These are phyloP conservation scores for Zeugodacus cucurbitae DNA, from an alignment of 1,140 invertebrate genomes.

Conservation along the genomic window DNA sequence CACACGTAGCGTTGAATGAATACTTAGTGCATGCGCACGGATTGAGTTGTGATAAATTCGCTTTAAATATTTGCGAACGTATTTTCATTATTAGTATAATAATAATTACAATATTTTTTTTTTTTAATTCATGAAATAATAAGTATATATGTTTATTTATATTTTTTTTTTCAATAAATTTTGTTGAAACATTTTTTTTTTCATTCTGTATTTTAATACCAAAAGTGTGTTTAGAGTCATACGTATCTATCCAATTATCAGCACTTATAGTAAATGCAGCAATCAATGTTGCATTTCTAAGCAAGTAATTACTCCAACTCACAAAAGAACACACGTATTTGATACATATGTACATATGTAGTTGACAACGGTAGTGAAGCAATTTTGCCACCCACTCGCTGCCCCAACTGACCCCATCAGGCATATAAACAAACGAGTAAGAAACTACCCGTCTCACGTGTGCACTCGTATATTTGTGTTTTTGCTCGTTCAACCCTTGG, in stretches of 20 bases:
- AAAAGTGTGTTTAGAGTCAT: not conserved
- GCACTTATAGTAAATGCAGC: not conserved
- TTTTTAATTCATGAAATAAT: not conserved
- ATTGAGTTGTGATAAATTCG: not conserved
- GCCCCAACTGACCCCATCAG: not conserved
- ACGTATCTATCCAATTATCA: not conserved
- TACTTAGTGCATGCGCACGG: not conserved
- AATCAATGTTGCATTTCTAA: not conserved
- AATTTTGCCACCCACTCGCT: not conserved
- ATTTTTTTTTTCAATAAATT: not conserved
- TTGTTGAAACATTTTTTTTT: not conserved
- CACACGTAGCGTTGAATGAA: slow-evolving; percentile 1
- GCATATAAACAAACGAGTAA: not conserved
- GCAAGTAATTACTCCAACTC: not conserved
- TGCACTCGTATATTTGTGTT: not conserved
- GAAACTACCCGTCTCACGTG: not conserved
- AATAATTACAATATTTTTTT: not conserved
- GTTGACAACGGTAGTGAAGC: not conserved
- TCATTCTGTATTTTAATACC: not conserved
- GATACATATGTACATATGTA: too few relatives aligned
- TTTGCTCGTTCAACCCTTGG: not conserved
- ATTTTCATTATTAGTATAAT: not conserved
- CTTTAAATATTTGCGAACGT: not conserved
- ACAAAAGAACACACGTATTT: not conserved
- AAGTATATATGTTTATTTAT: not conserved